Evolutionary conservation across 2,797 vertebrate species (phyloP).

Genomic region (Novumbra hubbsi): DNA sequence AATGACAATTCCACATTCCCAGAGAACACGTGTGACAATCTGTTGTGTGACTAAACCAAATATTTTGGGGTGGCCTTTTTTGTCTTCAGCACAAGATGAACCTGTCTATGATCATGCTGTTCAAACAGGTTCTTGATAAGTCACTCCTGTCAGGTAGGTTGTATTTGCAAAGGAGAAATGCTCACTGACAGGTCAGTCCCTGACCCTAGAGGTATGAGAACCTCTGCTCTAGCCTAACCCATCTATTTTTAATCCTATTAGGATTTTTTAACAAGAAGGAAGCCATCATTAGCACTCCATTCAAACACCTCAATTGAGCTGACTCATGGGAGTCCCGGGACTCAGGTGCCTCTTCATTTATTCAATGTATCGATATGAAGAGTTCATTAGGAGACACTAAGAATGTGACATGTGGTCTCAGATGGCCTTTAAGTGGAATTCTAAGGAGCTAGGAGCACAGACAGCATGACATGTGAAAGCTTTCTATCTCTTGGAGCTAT

Average conservation of each 20-base stretch:
- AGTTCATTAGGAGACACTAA: conserved; percentile 66
- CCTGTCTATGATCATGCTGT: no score
- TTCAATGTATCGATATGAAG: conserved; percentile 75
- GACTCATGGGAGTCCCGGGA: conserved; percentile 62
- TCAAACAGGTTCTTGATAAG: no score
- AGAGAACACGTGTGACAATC: no score
- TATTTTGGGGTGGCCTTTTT: no score
- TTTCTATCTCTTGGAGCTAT: conserved; percentile 39
- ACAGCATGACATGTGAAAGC: conserved; percentile 40
- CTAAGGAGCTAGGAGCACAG: conserved; percentile 53
- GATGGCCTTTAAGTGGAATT: conserved; percentile 62
- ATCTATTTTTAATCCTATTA: conserved; percentile 60
- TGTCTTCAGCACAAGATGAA: no score
- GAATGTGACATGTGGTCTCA: conserved; percentile 65
- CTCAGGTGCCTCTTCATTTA: conserved; percentile 65
- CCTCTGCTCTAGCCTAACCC: conserved; percentile 1
- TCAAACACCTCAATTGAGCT: conserved; percentile 68
- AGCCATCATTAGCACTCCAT: conserved; percentile 65
- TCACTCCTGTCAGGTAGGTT: no score
- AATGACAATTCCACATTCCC: no score
- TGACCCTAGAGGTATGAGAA: no score
- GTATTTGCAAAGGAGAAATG: no score
- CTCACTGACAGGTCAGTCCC: no score
- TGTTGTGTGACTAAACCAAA: no score
- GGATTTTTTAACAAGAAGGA: conserved; percentile 37